Evolutionary conservation across 2,888 invertebrate species (phyloP), one percentile per base, ranked within the genome.

Genomic region (Dendrolimus pini): DNA sequence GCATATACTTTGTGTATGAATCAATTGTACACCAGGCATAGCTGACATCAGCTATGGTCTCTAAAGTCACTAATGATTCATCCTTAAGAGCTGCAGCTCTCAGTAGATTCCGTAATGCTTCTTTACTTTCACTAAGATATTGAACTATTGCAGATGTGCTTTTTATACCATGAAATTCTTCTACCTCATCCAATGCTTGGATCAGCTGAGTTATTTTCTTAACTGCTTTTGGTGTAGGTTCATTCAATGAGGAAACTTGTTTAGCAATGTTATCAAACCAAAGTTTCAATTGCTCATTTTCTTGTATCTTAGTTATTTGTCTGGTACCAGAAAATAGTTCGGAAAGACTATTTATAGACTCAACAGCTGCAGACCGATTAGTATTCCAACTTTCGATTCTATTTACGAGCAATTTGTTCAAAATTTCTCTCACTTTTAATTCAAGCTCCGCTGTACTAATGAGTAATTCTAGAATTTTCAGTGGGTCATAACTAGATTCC

Each of bases 1-100:
- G 99, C 97, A 99, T 98, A 62, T 95, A 94, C 55, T 86, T 83
- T 0, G 98, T 97, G 75, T 96, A 98, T 55, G 95, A 93, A 77
- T 98, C 98, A 70, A 99, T 96, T 41, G 97, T 93, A 69, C 95
- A 95, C 98, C 99, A 99, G 0, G 98, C 98, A 77, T 98, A 99
- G 71, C 97, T 97, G 55, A 99, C 93, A 85, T 99, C 99, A 52
- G 97, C 97, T 53, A 98, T 95, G 54, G 98, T 95, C 85, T 99
- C 97, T 64, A 99, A 92, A 60, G 96, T 96, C 41, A 99, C 96
- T 62, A 98, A 92, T 30, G 95, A 95, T 74, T 98, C 97, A 83
- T 99, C 99, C 71, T 97, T 97, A 41, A 99, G 94, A 68, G 96
- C 96, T 69, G 97, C 95, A 30, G 95, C 95, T 69, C 96, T 93